Percentiles rank a stretch among this genome's conserved stretches.
These are phyloP conservation scores for Euplagia quadripunctaria DNA, from an alignment of 2,888 invertebrate genomes.

Conservation along the genomic window DNA sequence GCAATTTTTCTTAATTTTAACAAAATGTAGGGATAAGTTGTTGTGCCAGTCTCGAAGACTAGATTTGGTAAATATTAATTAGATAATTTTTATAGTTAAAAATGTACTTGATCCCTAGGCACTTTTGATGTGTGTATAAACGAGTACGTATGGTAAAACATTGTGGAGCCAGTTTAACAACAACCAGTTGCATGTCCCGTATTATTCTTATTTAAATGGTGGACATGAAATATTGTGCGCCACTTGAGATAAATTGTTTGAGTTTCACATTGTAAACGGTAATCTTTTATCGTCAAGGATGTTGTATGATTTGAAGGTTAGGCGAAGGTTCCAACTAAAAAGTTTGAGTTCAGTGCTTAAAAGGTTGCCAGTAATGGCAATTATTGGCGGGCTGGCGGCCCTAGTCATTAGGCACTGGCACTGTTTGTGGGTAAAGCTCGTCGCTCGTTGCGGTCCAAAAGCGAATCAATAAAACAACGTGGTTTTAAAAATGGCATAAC, in stretches of 20 bases:
- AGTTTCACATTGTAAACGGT: background rate
- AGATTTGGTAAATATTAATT: too few species aligned
- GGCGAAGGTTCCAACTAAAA: too few species aligned
- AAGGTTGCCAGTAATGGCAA: background rate
- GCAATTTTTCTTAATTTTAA: too few species aligned
- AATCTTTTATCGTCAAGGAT: constrained; percentile 1
- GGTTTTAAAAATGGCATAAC: too few species aligned
- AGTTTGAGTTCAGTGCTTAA: background rate
- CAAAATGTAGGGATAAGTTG: too few species aligned
- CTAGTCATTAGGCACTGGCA: background rate
- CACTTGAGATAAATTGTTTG: background rate
- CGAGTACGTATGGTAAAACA: background rate
- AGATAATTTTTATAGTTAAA: too few species aligned
- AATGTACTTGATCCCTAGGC: too few species aligned
- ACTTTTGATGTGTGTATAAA: background rate
- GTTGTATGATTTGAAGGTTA: background rate
- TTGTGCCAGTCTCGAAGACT: too few species aligned
- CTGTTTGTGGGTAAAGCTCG: too few species aligned
- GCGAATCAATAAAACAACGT: too few species aligned
- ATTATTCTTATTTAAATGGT: background rate
- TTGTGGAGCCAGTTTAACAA: background rate
- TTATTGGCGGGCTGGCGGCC: background rate
- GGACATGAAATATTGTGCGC: background rate
- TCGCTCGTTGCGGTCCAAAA: too few species aligned
- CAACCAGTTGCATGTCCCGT: constrained; percentile 4